Evolutionary conservation across 2,888 invertebrate species (phyloP), one percentile per base, ranked within the genome.

Genomic region (Micoletzkya japonica): DNA sequence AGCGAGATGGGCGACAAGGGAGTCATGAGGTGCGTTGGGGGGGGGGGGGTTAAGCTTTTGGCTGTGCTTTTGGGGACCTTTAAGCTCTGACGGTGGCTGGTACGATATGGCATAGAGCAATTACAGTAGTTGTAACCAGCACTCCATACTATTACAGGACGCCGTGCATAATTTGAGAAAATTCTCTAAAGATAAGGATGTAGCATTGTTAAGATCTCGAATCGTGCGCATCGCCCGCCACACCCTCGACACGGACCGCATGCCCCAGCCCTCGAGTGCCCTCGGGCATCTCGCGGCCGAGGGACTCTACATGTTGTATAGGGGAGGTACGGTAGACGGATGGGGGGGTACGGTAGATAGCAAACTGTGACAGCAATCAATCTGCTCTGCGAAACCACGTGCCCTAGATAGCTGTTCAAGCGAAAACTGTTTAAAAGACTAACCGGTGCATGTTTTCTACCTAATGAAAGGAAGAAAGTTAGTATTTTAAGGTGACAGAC

Each of bases 161-260:
- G n/a, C n/a, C n/a, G n/a, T n/a, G n/a, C n/a, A n/a, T n/a, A n/a
- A n/a, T n/a, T n/a, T n/a, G n/a, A n/a, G n/a, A n/a, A n/a, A n/a
- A n/a, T n/a, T n/a, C n/a, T n/a, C n/a, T 86, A 56, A 84, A 83
- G 50, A 84, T 83, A 76, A 87, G 87, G 24, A 79, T 80, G 26
- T 82, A 86, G 28, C n/a, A n/a, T 59, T 71, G 24, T 20, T 28
- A 14, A 68, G 68, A 34, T 30, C 57, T 30, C 68, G 68, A 24
- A 49, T 58, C n/a, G 39, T 44, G 7, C 68, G 68, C 3, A 28
- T 67, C 2, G 56, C 67, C 6, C 57, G 57, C 6, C 37, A 20
- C 10, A 10, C 26, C 24, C 67, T 67, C 37, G 56, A 57, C 56
- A 39, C 44, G 28, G 2, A 32, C 39, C 10, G 28, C 6, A 39